Evolutionary conservation across 2,888 invertebrate species (phyloP).

Genomic region (Tryphoninae sp.): DNA sequence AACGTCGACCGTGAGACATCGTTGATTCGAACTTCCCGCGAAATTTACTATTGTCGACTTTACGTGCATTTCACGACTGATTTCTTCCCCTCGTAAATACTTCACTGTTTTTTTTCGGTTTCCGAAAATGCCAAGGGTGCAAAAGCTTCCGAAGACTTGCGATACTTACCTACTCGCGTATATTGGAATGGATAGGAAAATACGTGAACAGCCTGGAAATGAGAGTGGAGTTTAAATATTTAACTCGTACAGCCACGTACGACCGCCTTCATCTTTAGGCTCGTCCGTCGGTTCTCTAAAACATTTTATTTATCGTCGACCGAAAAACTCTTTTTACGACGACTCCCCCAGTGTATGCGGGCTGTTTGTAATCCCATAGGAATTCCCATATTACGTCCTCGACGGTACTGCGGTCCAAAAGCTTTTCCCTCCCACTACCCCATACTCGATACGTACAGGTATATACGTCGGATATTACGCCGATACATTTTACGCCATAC

Average conservation of each 20-base stretch:
- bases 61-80: too few species aligned
- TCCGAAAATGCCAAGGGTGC: background rate
- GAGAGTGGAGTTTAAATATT: slow-evolving; percentile 55
- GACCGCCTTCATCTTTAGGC: slow-evolving; percentile 1
- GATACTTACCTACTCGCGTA: background rate
- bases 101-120: background rate
- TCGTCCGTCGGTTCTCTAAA: slow-evolving; percentile 25
- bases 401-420: slow-evolving; percentile 26
- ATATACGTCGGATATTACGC: slow-evolving; percentile 14
- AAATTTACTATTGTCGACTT: too few species aligned
- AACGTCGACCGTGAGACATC: background rate
- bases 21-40: background rate
- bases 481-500: slow-evolving; percentile 30
- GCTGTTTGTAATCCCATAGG: slow-evolving; percentile 37
- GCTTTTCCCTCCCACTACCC: slow-evolving; percentile 27
- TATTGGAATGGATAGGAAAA: background rate
- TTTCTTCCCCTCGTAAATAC: background rate
- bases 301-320: slow-evolving; percentile 48
- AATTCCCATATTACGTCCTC: slow-evolving; percentile 33
- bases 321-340: slow-evolving; percentile 22
- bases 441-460: background rate
- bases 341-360: slow-evolving; percentile 20
- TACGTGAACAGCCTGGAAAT: background rate
- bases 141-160: background rate
- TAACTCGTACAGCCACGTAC: slow-evolving; percentile 36